These are phyloP conservation scores for Drosophila neonasuta DNA, from an alignment of 2,888 invertebrate genomes.

Conservation along the genomic window DNA sequence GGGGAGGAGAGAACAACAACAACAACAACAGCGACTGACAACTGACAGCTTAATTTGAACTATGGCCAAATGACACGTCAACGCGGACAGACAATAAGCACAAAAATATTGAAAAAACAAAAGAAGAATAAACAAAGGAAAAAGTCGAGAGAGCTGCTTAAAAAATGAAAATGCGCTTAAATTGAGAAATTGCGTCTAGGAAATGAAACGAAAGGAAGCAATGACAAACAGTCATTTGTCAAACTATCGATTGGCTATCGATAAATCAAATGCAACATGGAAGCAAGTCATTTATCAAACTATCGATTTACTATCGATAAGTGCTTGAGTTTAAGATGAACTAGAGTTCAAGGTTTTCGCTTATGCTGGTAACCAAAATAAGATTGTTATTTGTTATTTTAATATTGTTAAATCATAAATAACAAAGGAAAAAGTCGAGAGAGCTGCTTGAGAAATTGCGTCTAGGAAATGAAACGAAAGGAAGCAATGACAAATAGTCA, in stretches of 20 bases:
- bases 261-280: neutral
- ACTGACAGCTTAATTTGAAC: slow-evolving; percentile 54
- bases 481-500: neutral
- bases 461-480: slow-evolving; percentile 4
- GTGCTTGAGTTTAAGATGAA: neutral
- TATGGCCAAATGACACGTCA: slow-evolving; percentile 43
- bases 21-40: slow-evolving; percentile 8
- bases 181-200: neutral
- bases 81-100: neutral
- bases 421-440: neutral
- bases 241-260: neutral
- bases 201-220: slow-evolving; percentile 1
- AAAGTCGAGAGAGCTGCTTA: neutral
- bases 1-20: neutral
- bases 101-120: slow-evolving; percentile 3
- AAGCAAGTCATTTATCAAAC: neutral
- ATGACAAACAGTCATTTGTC: neutral
- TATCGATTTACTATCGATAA: neutral
- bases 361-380: too few species aligned
- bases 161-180: neutral
- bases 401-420: too few species aligned
- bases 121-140: neutral
- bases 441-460: neutral
- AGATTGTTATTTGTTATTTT: too few species aligned
- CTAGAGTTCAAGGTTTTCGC: too few species aligned